Evolutionary conservation across 2,888 invertebrate species (phyloP), one percentile per base, ranked within the genome.

Genomic region (Phengaris alcon): DNA sequence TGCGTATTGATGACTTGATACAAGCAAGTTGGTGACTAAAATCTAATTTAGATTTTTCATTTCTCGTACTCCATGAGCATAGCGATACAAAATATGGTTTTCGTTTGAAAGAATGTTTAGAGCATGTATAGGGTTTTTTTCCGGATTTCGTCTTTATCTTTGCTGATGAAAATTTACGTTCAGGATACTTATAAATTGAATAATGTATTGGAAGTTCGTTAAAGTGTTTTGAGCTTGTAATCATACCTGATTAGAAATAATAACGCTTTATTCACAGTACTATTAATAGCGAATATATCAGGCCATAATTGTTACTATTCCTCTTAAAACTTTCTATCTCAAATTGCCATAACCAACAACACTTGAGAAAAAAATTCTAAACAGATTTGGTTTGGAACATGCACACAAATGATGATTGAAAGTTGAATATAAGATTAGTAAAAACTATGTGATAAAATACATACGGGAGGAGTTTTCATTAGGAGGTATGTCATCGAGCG

Each of bases 381-480:
- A 35, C 35, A 35, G 4, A 35, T 35, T 35, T 35, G 0, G 35
- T 35, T 4, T 35, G 35, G 35, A 3, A 35, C 35, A 35, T 35
- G 35, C 4, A 35, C 35, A 35, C 3, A 3, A 35, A 35, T 35
- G 4, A 35, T 35, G 35, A 35, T 35, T 35, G 3, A 3, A 35
- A 35, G 4, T 35, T 35, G 35, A 35, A 1, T 35, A 35, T 3
- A 3, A 35, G 3, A 35, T 35, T 35, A 35, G 35, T 35, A 35
- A 35, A 35, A 35, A 35, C 35, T 1, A 2, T 8, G 8, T 6
- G 48, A 8, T 59, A 59, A 22, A 2, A 44, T 76, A 89, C 92
- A 89, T 79, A 91, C 91, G 90, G 10, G 92, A 89, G 0, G 90
- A 90, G 0, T 83, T 88, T 74, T 91, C 93, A 0, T 89, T 88